These are phyloP conservation scores for Drosophila paracracens DNA, from an alignment of 2,888 invertebrate genomes.

Conservation along the genomic window DNA sequence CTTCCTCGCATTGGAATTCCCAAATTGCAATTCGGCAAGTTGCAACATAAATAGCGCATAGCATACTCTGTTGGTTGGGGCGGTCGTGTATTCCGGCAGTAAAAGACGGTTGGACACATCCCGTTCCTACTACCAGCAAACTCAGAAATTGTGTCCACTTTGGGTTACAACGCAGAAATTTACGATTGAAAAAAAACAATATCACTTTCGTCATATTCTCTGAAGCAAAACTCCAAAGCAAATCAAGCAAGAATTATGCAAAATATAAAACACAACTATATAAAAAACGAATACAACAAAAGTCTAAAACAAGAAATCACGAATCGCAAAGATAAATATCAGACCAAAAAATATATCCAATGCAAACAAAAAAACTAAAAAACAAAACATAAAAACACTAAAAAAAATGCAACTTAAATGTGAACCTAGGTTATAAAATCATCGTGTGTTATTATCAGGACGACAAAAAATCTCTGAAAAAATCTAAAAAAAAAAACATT, in stretches of 20 bases:
- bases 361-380: conserved; percentile 72
- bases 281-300: conserved; percentile 46
- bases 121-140: conserved; percentile 63
- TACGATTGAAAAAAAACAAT: conserved; percentile 42
- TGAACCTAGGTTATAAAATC: conserved; percentile 76
- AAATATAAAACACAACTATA: conserved; percentile 45
- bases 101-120: conserved; percentile 78
- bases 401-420: conserved; percentile 72
- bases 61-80: conserved; percentile 45
- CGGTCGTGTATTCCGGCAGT: conserved; percentile 80
- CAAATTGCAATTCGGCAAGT: conserved; percentile 55
- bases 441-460: conserved; percentile 69
- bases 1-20: conserved; percentile 60
- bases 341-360: conserved; percentile 76
- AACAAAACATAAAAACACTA: conserved; percentile 64
- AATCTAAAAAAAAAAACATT: conserved; percentile 68
- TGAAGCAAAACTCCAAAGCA: conserved; percentile 46
- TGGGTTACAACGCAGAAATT: conserved; percentile 53
- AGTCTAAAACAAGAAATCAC: conserved; percentile 69
- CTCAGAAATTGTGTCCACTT: conserved; percentile 77
- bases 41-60: conserved; percentile 58
- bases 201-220: conserved; percentile 62
- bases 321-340: conserved; percentile 72
- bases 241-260: conserved; percentile 18
- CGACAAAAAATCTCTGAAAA: conserved; percentile 60